Base-by-base conservation (phyloP, 2,113 vertebrate species). In the Antennarius striatus region DNA sequence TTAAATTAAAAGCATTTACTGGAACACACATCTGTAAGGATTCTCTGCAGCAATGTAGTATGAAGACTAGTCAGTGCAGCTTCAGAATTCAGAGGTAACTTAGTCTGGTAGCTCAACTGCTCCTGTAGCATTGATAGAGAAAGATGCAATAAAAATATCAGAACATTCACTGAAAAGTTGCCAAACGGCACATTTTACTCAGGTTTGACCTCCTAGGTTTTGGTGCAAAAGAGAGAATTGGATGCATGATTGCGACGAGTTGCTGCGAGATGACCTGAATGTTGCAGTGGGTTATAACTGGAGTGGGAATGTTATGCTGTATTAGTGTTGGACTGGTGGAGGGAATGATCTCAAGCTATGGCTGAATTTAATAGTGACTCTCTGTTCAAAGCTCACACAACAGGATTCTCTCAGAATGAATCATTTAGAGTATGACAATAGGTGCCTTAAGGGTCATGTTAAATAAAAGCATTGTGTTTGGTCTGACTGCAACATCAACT, bases 321-420 rank as follows among this genome's bases (percentile, higher is more conserved):
- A 36, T 36, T 36, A 4, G 32, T 36, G 32, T 36, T 81, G 56
- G 77, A 32, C 8, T 68, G 56, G 54, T 54, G 60, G 58, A 73
- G 49, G 80, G 40, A 50, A 84, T 71, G 48, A 66, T 42, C 63
- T 71, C 73, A 10, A 78, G 65, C 66, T 36, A 11, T 30, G 64
- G 50, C 46, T 52, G 62, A 46, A 59, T 65, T 48, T 67, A n/a
- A 85, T 63, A 80, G 58, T 43, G 55, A 40, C 55, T 69, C 61
- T 74, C 60, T 86, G 75, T 89, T 64, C 16, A n/a, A 49, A 2
- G 40, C 48, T 64, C 56, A 74, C 57, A 75, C 73, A 86, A 69
- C 56, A 3, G 58, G 65, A 72, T 69, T 60, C 57, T 69, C 73
- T 30, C 40, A 17, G 50, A 0, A 6, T 68, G 63, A 13, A 63